Conservation (phyloP, 2,797 vertebrate genomes). For the Sebastes iracundus region DNA sequence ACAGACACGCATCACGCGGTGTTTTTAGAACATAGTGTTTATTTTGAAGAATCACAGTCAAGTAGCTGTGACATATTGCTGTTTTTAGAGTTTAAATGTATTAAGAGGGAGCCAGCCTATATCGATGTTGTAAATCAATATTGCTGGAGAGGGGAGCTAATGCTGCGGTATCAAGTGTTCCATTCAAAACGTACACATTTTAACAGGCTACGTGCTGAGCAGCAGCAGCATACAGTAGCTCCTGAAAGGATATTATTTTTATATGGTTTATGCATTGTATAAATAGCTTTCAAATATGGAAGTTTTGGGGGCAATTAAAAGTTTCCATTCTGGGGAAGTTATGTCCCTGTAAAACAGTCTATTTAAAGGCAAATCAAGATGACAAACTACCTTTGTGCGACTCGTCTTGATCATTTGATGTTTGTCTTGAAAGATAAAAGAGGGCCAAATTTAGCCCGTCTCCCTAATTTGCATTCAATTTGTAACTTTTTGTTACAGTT, state of each 20-base stretch:
- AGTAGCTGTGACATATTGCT: conserved; percentile 74
- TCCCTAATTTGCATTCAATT: conserved; percentile 7
- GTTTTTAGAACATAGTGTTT: conserved; percentile 54
- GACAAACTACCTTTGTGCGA: neutral
- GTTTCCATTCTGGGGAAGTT: conserved; percentile 7
- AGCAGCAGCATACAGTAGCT: conserved; percentile 4
- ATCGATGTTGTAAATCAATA: conserved; percentile 77
- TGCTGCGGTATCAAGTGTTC: conserved; percentile 66
- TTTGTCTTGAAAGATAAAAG: conserved; percentile 4
- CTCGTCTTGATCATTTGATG: neutral
- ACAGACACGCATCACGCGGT: conserved; percentile 22
- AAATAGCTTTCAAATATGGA: neutral
- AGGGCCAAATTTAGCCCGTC: neutral
- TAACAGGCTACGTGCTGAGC: conserved; percentile 38
- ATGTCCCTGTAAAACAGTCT: neutral
- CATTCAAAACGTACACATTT: conserved; percentile 64
- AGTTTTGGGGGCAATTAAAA: conserved; percentile 5
- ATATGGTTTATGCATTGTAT: neutral
- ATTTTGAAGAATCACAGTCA: conserved; percentile 67
- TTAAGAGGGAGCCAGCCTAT: conserved; percentile 69
- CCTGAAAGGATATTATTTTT: neutral
- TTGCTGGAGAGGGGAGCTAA: conserved; percentile 60
- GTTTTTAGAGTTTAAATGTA: conserved; percentile 75
- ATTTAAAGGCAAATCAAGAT: conserved; percentile 5
- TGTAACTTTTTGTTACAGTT: conserved; percentile 16